Percentiles rank a stretch among this genome's conserved stretches.
Conservation (phyloP, 37 sponge, comb jelly and placozoan genomes). For the Hexactinellida sp. region DNA sequence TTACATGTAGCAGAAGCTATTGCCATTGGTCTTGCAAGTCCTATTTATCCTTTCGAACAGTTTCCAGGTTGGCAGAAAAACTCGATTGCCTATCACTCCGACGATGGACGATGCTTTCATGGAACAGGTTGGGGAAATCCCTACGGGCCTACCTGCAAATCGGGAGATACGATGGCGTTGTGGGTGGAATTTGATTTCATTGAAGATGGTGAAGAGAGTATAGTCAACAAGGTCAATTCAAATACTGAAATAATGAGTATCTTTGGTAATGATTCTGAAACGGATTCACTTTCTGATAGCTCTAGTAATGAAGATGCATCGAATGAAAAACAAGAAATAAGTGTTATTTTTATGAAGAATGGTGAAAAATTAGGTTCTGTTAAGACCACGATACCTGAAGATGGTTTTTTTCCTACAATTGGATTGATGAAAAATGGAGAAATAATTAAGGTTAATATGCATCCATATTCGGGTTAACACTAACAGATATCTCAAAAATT, state of each 20-base stretch:
- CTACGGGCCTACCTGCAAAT: neutral
- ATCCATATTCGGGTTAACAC: neutral
- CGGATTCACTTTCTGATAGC: neutral
- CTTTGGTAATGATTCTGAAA: neutral
- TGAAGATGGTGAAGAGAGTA: neutral
- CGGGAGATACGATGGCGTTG: neutral
- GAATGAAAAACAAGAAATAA: neutral
- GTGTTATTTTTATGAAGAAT: neutral
- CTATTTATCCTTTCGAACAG: neutral
- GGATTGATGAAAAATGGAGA: neutral
- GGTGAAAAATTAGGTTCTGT: neutral
- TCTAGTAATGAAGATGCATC: neutral
- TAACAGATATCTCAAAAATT: too few species aligned
- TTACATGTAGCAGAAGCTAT: neutral
- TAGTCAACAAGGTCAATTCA: neutral
- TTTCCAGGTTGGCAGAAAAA: neutral
- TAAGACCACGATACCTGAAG: neutral
- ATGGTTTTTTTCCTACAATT: neutral
- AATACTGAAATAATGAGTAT: neutral
- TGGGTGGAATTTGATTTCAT: neutral
- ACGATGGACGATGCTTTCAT: neutral
- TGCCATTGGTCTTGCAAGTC: neutral
- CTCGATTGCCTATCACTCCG: neutral
- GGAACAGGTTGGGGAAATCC: neutral
- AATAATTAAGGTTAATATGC: neutral